These are phyloP conservation scores for Podarcis lilfordi DNA, from an alignment of 2,797 vertebrate genomes.

Conservation along the genomic window DNA sequence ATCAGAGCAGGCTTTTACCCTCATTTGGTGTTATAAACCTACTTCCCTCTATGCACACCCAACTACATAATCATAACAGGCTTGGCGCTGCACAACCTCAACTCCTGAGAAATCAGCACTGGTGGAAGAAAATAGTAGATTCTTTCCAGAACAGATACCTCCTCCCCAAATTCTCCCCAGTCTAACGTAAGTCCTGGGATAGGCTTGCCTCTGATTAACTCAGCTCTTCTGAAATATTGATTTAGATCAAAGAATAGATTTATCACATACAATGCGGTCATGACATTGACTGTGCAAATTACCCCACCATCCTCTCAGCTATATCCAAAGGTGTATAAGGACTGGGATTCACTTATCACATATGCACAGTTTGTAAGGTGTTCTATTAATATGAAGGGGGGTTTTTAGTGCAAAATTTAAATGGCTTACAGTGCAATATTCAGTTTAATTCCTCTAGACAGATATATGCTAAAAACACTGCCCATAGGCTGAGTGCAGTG, in stretches of 20 bases:
- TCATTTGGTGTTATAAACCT: too few species aligned
- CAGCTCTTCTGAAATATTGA: background rate
- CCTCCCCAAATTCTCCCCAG: background rate
- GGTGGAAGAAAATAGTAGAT: background rate
- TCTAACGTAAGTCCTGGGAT: background rate
- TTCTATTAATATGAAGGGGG: background rate
- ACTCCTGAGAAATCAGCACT: too few species aligned
- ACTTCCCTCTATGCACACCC: too few species aligned
- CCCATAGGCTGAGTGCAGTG: background rate
- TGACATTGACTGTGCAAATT: background rate
- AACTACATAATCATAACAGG: too few species aligned
- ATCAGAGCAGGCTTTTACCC: too few species aligned
- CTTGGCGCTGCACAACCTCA: too few species aligned
- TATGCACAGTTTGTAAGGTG: background rate
- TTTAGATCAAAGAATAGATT: background rate
- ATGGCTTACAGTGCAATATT: background rate
- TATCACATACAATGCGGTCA: background rate
- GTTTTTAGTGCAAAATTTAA: background rate
- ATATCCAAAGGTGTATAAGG: background rate
- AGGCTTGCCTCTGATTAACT: background rate
- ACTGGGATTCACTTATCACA: background rate
- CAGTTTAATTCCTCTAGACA: background rate
- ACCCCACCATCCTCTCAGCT: background rate
- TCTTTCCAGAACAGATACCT: background rate
- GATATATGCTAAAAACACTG: background rate